A percentile compares a stretch with the other conserved stretches of the same genome.
These are phyloP conservation scores for Elmis aenea DNA, from an alignment of 2,888 invertebrate species.

Conservation along the genomic window DNA sequence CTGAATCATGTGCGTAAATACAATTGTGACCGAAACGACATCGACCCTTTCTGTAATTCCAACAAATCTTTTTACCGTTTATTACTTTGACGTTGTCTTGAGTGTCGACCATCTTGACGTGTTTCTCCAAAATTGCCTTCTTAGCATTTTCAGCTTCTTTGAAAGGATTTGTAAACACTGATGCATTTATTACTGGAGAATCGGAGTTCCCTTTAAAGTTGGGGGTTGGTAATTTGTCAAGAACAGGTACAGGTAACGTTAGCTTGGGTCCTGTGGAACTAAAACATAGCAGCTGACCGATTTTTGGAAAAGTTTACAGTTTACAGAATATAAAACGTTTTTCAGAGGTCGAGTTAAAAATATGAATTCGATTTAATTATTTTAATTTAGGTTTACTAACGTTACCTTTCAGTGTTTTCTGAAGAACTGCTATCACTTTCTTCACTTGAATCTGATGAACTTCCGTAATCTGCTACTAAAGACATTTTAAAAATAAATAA, in stretches of 20 bases:
- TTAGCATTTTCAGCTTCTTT: conserved; percentile 81
- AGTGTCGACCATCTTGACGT: conserved; percentile 83
- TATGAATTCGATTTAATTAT: too few species aligned
- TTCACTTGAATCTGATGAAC: conserved; percentile 52
- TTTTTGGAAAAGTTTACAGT: conserved; percentile 31
- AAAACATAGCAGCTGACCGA: conserved; percentile 44
- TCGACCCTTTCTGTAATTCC: conserved; percentile 86
- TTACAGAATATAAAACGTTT: not conserved
- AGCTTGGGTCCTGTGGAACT: conserved; percentile 35
- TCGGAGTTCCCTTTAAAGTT: conserved; percentile 52
- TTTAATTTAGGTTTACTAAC: not conserved
- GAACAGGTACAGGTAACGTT: too few species aligned
- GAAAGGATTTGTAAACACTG: conserved; percentile 85
- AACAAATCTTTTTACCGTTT: conserved; percentile 86
- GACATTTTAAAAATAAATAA: conserved; percentile 42
- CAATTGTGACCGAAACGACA: conserved; percentile 91
- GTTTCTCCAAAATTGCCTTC: conserved; percentile 80
- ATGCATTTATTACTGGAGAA: conserved; percentile 50
- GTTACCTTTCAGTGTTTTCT: conserved; percentile 43
- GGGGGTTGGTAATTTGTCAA: conserved; percentile 59
- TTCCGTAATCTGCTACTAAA: conserved; percentile 63
- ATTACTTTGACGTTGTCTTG: conserved; percentile 67
- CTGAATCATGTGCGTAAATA: conserved; percentile 86
- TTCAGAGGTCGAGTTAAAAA: conserved; percentile 1
- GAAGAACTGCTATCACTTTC: conserved; percentile 34